These are phyloP conservation scores for Pangasius larnaudii DNA, from an alignment of 2,797 vertebrate genomes.

Conservation along the genomic window DNA sequence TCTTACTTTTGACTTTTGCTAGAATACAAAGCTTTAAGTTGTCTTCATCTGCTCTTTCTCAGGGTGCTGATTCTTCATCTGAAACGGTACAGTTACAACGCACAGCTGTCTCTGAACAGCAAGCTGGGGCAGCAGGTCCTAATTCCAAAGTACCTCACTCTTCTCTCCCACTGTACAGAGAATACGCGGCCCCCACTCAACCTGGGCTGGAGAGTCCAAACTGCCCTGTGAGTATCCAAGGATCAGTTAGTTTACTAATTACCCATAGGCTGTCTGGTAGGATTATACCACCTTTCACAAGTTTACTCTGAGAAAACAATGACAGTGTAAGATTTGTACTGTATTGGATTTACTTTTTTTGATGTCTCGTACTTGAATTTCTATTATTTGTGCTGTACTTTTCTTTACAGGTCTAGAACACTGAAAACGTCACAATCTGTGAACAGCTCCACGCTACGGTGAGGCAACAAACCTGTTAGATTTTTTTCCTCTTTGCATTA, in stretches of 20 bases:
- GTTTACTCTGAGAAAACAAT: background rate
- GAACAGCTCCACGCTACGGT: slow-evolving; percentile 80
- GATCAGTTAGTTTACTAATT: background rate
- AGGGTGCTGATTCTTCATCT: slow-evolving; percentile 98
- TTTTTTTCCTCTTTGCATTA: background rate
- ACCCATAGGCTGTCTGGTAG: background rate
- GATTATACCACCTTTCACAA: too few species aligned
- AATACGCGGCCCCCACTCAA: slow-evolving; percentile 85
- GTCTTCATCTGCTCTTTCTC: background rate
- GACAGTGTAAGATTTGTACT: background rate
- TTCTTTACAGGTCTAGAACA: slow-evolving; percentile 84
- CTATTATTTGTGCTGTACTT: background rate
- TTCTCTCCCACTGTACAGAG: slow-evolving; percentile 92
- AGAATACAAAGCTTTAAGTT: background rate
- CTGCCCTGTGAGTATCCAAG: slow-evolving; percentile 78
- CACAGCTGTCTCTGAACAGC: slow-evolving; percentile 93
- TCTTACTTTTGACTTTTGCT: background rate
- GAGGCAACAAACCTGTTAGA: slow-evolving; percentile 37
- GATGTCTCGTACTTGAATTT: background rate
- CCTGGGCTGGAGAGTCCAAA: slow-evolving; percentile 84
- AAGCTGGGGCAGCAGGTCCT: slow-evolving; percentile 97
- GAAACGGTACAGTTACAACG: slow-evolving; percentile 97
- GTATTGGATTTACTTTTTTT: background rate
- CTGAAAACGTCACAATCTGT: slow-evolving; percentile 89
- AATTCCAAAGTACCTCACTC: slow-evolving; percentile 92